Conservation (phyloP, 2,797 vertebrate genomes). For the Poeciliopsis gracilis region DNA sequence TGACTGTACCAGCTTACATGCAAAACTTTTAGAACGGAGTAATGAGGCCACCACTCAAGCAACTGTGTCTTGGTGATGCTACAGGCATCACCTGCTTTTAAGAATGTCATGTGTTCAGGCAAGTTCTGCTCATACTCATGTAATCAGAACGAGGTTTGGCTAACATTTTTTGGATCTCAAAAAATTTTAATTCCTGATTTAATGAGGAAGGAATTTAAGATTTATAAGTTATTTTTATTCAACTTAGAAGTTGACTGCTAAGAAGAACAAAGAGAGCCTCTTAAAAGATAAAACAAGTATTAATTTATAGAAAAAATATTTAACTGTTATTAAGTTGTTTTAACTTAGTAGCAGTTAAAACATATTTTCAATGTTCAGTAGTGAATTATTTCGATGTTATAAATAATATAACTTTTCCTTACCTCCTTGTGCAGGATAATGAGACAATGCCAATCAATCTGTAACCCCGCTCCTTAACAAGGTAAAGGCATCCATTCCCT, state of each 20-base stretch:
- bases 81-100: neutral
- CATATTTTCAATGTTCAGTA: neutral
- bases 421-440: slow-evolving; percentile 24
- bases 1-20: neutral
- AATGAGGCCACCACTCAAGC: neutral
- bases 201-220: neutral
- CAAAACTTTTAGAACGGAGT: slow-evolving; percentile 2
- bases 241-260: neutral
- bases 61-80: neutral
- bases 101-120: neutral
- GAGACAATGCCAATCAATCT: slow-evolving; percentile 60
- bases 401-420: slow-evolving; percentile 32
- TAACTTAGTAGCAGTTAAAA: neutral
- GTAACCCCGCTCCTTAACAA: slow-evolving; percentile 69
- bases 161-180: neutral
- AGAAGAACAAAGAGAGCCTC: neutral
- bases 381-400: slow-evolving; percentile 22
- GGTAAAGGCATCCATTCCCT: slow-evolving; percentile 66
- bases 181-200: neutral
- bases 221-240: neutral
- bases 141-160: neutral
- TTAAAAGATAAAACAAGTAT: neutral
- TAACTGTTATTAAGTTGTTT: neutral
- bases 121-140: neutral
- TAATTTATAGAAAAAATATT: neutral